Evolutionary conservation across 2,113 vertebrate species (phyloP), one percentile per base, ranked within the genome.

Genomic region (Varanus salvator): DNA sequence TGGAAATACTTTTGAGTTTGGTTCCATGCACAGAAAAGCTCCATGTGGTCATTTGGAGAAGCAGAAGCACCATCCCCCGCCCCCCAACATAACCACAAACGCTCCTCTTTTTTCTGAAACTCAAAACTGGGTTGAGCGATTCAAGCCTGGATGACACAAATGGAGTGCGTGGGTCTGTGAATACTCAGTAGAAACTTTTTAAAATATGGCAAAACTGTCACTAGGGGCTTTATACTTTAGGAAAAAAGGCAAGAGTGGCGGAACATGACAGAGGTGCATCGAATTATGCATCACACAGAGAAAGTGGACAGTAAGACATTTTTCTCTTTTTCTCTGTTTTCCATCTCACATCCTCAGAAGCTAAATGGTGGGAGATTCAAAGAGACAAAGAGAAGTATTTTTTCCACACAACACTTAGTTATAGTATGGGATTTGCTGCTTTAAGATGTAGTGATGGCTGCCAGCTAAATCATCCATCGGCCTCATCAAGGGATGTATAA

Each of bases 1-100:
- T 78, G 75, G 86, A 80, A 87, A 68, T 87, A 25, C 60, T 87
- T 80, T 85, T 78, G 57, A 14, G 57, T 80, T 25, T 87, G 64
- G 60, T 68, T 50, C 19, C 80, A 25, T 48, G 74, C 54, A 31
- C 23, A 87, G 17, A 87, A 64, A 87, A 78, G 15, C 17, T 34
- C 27, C 12, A n/a, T 12, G 52, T 69, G 50, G 29, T 34, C 34
- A 34, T 69, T 54, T 69, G 48, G 77, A 8, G 66, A 80, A 80
- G 48, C 38, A 50, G 50, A 76, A 83, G 14, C 21, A 60, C 60
- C 48, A 77, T 9, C 25, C 60, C 44, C 21, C 14, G n/a, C 25
- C 38, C 38, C 80, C n/a, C 29, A 12, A 12, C 38, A 44, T 60
- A 64, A 17, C 60, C 60, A 57, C 52, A 86, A 38, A 8, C n/a